Percentiles rank a stretch among this genome's conserved stretches.
phyloP scores from a whole-genome alignment of 2,113 vertebrate genomes.

The Pampusana beccarii region DNA sequence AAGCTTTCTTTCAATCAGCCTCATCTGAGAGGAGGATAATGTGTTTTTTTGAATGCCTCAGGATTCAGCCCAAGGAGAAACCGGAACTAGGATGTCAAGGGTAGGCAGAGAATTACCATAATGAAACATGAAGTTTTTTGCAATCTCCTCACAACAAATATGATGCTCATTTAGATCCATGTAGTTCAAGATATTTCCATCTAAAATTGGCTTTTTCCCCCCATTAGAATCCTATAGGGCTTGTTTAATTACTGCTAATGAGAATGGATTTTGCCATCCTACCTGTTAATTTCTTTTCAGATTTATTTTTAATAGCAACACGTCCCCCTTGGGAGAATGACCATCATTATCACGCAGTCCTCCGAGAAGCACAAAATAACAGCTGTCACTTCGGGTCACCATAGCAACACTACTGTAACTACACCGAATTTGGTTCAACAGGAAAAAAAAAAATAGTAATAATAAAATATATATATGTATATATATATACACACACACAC shows the following conservation, averaged over 20 bases:
- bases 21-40: neutral
- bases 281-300: constrained; percentile 61
- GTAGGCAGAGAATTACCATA: neutral
- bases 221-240: constrained; percentile 27
- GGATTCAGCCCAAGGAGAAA: neutral
- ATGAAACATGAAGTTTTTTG: neutral
- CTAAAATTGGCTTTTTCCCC: neutral
- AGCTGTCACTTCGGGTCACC: constrained; percentile 81
- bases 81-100: neutral
- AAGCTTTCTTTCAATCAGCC: neutral
- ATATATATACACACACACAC: neutral
- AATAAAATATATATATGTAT: accelerated
- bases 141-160: neutral
- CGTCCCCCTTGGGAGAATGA: constrained; percentile 28
- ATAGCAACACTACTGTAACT: constrained; percentile 80
- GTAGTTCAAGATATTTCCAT: neutral
- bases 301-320: constrained; percentile 45
- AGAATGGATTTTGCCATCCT: constrained; percentile 33
- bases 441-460: neutral
- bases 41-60: neutral
- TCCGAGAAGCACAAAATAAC: constrained; percentile 68
- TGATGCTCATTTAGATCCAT: neutral
- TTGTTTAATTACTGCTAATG: constrained; percentile 67
- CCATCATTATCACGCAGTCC: constrained; percentile 65
- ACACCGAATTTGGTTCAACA: constrained; percentile 42